Conservation (phyloP, 2,113 vertebrate genomes). For the Meles meles region DNA sequence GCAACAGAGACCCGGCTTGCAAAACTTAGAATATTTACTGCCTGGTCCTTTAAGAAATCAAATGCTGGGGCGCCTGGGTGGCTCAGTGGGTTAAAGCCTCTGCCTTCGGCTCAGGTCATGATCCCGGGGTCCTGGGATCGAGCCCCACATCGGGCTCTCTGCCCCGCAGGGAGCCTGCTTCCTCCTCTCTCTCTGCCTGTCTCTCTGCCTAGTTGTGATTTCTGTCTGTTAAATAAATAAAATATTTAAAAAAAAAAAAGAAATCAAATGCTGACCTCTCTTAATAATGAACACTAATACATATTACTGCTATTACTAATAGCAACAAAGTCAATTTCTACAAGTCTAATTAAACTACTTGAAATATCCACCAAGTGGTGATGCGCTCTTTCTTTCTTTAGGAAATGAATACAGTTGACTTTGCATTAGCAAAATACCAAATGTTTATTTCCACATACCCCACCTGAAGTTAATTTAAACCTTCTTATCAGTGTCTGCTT, state of each 20-base stretch:
- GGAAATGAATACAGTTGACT: not conserved
- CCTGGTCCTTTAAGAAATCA: not conserved
- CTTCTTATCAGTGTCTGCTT: not conserved
- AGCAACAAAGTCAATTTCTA: not conserved
- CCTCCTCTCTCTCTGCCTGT: too few relatives aligned
- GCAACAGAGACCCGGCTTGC: not conserved
- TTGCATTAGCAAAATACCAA: not conserved
- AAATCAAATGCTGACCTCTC: not conserved
- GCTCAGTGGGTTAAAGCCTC: too few relatives aligned
- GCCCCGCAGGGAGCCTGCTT: too few relatives aligned
- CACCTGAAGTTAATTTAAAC: not conserved
- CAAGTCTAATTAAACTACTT: not conserved
- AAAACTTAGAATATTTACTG: not conserved
- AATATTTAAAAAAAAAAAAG: too few relatives aligned
- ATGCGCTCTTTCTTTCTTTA: not conserved
- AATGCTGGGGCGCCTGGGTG: too few relatives aligned
- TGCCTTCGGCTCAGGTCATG: too few relatives aligned
- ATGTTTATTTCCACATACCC: not conserved
- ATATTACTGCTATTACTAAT: not conserved
- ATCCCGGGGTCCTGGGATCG: too few relatives aligned
- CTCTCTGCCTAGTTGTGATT: too few relatives aligned
- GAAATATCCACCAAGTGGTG: not conserved
- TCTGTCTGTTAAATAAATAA: too few relatives aligned
- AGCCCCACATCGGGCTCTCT: too few relatives aligned
- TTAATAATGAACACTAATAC: not conserved